Percentiles rank a stretch among this genome's conserved stretches.
These are phyloP conservation scores for Eremophila alpestris DNA, from an alignment of 2,797 vertebrate genomes.

Conservation along the genomic window DNA sequence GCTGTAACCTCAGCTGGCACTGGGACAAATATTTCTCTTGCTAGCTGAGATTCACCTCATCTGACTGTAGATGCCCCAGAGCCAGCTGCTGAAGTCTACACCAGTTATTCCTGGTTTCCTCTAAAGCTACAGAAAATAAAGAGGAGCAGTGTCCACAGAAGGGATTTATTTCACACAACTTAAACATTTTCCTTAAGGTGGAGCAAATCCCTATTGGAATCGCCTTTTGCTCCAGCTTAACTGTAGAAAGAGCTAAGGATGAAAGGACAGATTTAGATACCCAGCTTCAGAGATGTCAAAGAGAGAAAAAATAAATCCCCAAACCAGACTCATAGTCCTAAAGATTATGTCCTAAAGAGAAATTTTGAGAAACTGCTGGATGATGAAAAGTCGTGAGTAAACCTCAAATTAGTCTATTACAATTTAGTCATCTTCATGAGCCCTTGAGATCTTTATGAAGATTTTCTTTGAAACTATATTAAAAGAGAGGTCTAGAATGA, in stretches of 20 bases:
- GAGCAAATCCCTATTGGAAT: background rate
- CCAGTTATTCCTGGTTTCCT: background rate
- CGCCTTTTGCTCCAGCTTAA: background rate
- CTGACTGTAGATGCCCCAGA: background rate
- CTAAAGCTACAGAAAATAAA: background rate
- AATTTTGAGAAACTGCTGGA: background rate
- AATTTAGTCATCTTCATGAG: background rate
- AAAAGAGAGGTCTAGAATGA: background rate
- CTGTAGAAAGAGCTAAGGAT: background rate
- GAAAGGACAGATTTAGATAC: background rate
- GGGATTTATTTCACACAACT: background rate
- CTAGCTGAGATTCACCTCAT: background rate
- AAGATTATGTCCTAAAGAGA: background rate
- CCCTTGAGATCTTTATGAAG: background rate
- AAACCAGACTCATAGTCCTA: background rate
- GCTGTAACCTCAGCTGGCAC: background rate
- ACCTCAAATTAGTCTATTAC: background rate
- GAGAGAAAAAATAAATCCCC: background rate
- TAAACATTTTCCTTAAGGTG: background rate
- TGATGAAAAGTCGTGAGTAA: background rate
- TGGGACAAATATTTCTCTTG: background rate
- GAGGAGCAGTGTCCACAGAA: background rate
- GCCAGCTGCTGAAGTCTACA: background rate
- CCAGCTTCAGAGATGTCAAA: background rate
- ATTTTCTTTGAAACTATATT: background rate